A percentile compares a stretch with the other conserved stretches of the same genome.
Conservation (phyloP, 2,888 invertebrate genomes). For the Zelleria hepariella region DNA sequence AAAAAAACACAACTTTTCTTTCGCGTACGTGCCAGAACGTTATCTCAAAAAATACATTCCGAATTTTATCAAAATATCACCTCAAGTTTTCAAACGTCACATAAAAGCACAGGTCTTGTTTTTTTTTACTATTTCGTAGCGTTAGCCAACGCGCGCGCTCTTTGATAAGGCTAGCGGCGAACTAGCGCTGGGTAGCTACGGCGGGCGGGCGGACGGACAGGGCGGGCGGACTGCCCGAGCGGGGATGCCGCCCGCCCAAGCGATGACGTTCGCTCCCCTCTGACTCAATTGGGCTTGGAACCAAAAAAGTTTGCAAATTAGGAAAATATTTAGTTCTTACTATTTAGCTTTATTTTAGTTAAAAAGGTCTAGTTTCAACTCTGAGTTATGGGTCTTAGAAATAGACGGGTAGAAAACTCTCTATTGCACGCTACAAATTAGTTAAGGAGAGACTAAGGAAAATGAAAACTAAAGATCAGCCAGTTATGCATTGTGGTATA, state of each 20-base stretch:
- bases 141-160: not conserved
- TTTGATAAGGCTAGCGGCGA: slow-evolving; percentile 5
- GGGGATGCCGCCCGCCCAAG: slow-evolving; percentile 9
- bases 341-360: no score
- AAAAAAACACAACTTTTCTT: not conserved
- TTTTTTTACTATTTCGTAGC: not conserved
- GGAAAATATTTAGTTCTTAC: no score
- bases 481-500: no score
- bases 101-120: not conserved
- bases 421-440: no score
- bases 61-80: not conserved
- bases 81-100: not conserved
- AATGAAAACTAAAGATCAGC: no score
- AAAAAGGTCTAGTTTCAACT: no score
- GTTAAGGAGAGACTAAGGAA: no score
- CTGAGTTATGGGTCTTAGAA: no score
- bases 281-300: not conserved
- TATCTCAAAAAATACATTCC: not conserved
- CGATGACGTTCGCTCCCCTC: not conserved
- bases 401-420: no score
- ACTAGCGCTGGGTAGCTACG: slow-evolving; percentile 6
- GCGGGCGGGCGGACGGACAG: not conserved
- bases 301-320: no score
- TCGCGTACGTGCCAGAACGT: not conserved
- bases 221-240: not conserved